A percentile compares a stretch with the other conserved stretches of the same genome.
phyloP scores from a whole-genome alignment of 1,140 invertebrate species.

The Lamellibrachia luymesi region DNA sequence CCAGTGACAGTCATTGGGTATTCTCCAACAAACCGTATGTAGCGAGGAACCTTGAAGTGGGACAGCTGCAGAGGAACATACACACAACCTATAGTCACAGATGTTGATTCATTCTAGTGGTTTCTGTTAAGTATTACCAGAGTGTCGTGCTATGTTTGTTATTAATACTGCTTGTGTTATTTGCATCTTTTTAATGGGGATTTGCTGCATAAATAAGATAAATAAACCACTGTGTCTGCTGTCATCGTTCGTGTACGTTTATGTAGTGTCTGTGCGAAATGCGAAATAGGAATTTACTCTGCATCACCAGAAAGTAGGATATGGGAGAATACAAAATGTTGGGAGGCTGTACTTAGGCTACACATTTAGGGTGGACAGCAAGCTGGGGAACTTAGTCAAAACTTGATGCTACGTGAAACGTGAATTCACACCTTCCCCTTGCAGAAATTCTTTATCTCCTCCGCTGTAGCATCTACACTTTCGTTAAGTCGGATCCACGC shows the following conservation, averaged over 20 bases:
- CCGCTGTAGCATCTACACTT: slow-evolving; percentile 57
- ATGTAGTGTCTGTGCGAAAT: background rate
- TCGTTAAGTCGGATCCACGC: slow-evolving; percentile 69
- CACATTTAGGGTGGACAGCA: background rate
- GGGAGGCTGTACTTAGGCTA: background rate
- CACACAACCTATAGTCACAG: background rate
- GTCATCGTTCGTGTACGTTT: background rate
- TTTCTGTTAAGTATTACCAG: background rate
- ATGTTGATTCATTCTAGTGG: too few species aligned
- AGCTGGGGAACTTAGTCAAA: too few species aligned
- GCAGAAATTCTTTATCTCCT: slow-evolving; percentile 69
- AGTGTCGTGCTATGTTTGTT: background rate
- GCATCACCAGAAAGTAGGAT: background rate
- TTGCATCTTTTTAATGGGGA: background rate
- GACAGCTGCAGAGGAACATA: slow-evolving; percentile 63
- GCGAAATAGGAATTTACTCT: background rate
- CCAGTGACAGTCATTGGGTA: slow-evolving; percentile 83
- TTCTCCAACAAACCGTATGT: slow-evolving; percentile 67
- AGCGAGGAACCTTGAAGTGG: slow-evolving; percentile 79
- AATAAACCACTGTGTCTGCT: background rate
- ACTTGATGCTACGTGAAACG: background rate
- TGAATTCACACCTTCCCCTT: slow-evolving; percentile 65
- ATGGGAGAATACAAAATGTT: background rate
- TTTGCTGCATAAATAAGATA: background rate
- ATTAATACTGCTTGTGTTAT: background rate